These are phyloP conservation scores for Ceratosolen solmsi DNA, from an alignment of 1,140 invertebrate genomes.

Conservation along the genomic window DNA sequence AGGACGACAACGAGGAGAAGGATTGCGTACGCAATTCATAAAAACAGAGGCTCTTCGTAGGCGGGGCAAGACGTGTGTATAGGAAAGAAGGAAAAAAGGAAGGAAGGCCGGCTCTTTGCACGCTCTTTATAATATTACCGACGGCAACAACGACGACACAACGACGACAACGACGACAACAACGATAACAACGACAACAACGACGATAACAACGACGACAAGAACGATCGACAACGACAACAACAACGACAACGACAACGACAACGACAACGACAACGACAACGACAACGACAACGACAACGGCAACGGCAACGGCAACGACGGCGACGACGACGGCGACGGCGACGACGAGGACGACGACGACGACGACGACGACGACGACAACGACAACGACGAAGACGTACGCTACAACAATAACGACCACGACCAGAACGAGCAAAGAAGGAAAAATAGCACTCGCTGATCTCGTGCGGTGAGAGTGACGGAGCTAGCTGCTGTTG, in stretches of 20 bases:
- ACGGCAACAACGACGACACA: too few species aligned
- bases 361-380: not conserved
- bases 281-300: not conserved
- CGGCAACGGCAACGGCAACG: not conserved
- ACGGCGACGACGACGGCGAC: not conserved
- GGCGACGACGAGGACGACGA: too few species aligned
- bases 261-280: not conserved
- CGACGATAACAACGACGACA: not conserved
- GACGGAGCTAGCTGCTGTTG: not conserved
- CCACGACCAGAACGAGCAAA: not conserved
- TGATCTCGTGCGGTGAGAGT: not conserved
- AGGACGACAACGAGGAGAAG: too few species aligned
- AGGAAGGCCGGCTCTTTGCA: not conserved
- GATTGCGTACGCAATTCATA: not conserved
- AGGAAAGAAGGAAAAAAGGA: not conserved
- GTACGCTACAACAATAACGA: not conserved
- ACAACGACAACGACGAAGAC: too few species aligned
- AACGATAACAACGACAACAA: too few species aligned
- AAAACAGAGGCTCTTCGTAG: not conserved
- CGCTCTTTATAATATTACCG: too few species aligned
- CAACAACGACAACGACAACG: not conserved
- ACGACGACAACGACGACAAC: not conserved
- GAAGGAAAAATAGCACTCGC: not conserved
- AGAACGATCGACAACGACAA: not conserved
- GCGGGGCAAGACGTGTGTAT: not conserved